A percentile compares a stretch with the other conserved stretches of the same genome.
Conservation (phyloP, 2,113 vertebrate species). For the Tiliqua scincoides region DNA sequence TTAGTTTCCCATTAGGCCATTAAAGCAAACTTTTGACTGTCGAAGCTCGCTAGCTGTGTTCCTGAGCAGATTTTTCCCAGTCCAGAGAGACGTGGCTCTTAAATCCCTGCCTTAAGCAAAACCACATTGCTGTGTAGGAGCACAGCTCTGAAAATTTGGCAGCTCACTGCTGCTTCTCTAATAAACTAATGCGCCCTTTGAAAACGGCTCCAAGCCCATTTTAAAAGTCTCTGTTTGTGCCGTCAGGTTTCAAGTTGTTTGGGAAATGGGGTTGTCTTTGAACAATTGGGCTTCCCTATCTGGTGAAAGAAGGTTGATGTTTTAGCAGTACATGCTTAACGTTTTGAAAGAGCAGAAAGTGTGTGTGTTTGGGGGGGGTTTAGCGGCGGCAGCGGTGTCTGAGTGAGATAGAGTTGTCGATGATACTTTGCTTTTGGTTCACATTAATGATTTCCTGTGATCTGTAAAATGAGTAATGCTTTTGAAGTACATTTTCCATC, state of each 20-base stretch:
- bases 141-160: conserved; percentile 2
- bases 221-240: not conserved
- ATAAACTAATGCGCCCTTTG: not conserved
- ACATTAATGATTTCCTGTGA: not conserved
- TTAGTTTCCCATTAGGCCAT: conserved; percentile 25
- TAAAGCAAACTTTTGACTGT: not conserved
- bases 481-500: not conserved
- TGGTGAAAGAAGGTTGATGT: not conserved
- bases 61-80: conserved; percentile 10
- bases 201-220: not conserved
- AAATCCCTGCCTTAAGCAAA: conserved; percentile 22
- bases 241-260: not conserved
- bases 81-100: not conserved
- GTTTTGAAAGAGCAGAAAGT: not conserved
- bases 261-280: not conserved
- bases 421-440: not conserved
- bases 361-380: not conserved
- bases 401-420: not conserved
- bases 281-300: not conserved
- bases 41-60: not conserved
- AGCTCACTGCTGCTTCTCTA: conserved; percentile 3
- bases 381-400: not conserved
- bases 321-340: not conserved
- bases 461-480: not conserved
- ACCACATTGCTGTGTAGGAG: not conserved